Percentiles rank a stretch among this genome's conserved stretches.
These are phyloP conservation scores for Papilio polytes DNA, from an alignment of 1,140 invertebrate genomes.

Conservation along the genomic window DNA sequence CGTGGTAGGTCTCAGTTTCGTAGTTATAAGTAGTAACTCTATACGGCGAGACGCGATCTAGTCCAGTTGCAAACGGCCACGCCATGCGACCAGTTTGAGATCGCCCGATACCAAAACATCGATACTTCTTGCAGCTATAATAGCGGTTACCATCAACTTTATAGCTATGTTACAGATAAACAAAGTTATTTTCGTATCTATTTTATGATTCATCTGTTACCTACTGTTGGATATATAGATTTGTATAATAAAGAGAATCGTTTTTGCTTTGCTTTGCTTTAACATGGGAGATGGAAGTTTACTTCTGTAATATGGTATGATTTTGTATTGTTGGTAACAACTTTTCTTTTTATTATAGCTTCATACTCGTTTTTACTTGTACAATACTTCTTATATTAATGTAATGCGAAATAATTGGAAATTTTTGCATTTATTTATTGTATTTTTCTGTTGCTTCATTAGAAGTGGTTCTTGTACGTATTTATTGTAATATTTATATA, in stretches of 20 bases:
- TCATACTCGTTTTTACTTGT: too few relatives aligned
- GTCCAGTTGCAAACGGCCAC: constrained; percentile 40
- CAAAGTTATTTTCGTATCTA: constrained; percentile 23
- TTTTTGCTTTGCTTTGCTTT: too few relatives aligned
- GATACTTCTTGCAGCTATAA: constrained; percentile 34
- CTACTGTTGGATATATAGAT: background rate
- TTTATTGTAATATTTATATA: background rate
- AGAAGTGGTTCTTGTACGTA: background rate
- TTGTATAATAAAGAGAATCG: background rate
- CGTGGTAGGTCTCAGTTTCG: constrained; percentile 29
- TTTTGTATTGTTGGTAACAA: too few relatives aligned
- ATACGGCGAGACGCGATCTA: constrained; percentile 28
- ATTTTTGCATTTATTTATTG: background rate
- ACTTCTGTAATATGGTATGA: too few relatives aligned
- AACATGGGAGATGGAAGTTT: too few relatives aligned
- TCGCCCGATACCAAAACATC: constrained; percentile 32
- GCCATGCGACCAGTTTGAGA: constrained; percentile 39
- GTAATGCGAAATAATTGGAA: background rate
- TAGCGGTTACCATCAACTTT: constrained; percentile 26
- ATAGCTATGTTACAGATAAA: constrained; percentile 33
- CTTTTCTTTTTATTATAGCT: background rate
- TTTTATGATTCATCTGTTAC: constrained; percentile 21
- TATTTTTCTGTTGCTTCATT: background rate
- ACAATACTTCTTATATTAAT: too few relatives aligned
- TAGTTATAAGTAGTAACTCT: constrained; percentile 32